Evolutionary conservation across 2,113 vertebrate genomes (phyloP).

Genomic region (Sialia sialis): DNA sequence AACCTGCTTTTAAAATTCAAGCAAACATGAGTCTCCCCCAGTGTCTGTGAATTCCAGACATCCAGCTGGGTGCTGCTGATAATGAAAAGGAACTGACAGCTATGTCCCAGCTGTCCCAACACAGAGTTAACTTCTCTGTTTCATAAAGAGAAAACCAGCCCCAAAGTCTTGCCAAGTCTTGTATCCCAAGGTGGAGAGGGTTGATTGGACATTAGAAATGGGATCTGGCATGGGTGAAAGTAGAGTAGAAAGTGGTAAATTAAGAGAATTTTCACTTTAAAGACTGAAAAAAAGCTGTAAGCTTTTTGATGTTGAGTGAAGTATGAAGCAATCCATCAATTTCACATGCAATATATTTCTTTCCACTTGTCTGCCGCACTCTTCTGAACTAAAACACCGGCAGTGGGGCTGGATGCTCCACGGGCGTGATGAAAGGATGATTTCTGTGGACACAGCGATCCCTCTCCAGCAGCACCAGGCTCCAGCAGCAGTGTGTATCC

Average conservation of each 20-base stretch:
- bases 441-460: not conserved
- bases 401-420: not conserved
- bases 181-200: accelerated
- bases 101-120: not conserved
- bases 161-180: not conserved
- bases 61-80: conserved; percentile 44
- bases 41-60: conserved; percentile 51
- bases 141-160: not conserved
- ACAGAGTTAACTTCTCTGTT: not conserved
- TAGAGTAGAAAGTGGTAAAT: not conserved
- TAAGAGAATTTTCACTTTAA: not conserved
- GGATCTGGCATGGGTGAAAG: not conserved
- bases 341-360: not conserved
- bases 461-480: not conserved
- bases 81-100: conserved; percentile 47
- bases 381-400: not conserved
- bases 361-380: not conserved
- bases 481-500: not conserved
- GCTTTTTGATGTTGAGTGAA: not conserved
- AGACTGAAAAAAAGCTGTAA: not conserved
- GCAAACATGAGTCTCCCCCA: not conserved
- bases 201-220: not conserved
- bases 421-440: accelerated
- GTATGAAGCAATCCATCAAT: not conserved
- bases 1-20: conserved; percentile 42